Base-by-base conservation (phyloP, 2,888 invertebrate species). In the Odontothrips loti region DNA sequence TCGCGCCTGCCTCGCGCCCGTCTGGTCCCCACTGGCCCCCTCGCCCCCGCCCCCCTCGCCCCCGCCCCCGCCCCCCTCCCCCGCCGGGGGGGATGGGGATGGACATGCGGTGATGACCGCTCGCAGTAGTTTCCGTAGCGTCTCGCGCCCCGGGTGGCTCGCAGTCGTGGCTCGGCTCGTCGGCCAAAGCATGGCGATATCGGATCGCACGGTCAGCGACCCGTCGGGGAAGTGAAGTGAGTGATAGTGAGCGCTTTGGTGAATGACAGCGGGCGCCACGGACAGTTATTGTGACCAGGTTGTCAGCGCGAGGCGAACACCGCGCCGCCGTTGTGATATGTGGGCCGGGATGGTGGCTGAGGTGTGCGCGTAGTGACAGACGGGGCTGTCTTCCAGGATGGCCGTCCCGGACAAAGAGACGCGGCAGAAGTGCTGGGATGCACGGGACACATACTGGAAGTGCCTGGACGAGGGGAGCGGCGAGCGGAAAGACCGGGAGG, bases 361-460 rank as follows among this genome's bases (percentile, higher is more conserved):
- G 3, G 34, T 4, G 34, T 4, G 3, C 34, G 34, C 34, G 34
- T 43, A 23, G 68, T 68, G 68, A 75, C 23, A 12, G 68, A 27
- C 68, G 27, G 68, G 27, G 68, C 23, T 75, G 68, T 75, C 68
- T 58, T 75, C 68, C 68, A 75, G 68, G 68, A 75, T 75, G 68
- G 68, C 68, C 68, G 68, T 23, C 11, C 23, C 27, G 27, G 27
- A 75, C 68, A 96, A 93, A 91, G 91, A 92, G 84, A 92, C 94
- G 86, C 92, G 95, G 84, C 90, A 92, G 86, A 89, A 90, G 85
- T 98, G 98, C 88, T 97, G 97, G 96, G 89, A 90, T 84, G 90
- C 94, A 83, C 91, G 96, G 85, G 97, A 98, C 88, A 90, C 90
- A 81, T 96, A 94, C 87, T 98, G 97, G 96, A 92, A 93, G 85